A percentile compares a stretch with the other conserved stretches of the same genome.
These are phyloP conservation scores for Danio rerio DNA, from an alignment of 2,113 vertebrate genomes.

Conservation along the genomic window GRCz12tu NC_133178.1:31656501-31657000, in stretches of 20 bases:
- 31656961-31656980: constrained; percentile 45
- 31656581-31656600: neutral
- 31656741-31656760: neutral
- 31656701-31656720: neutral
- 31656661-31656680: neutral
- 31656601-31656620: constrained; percentile 1
- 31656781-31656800: constrained; percentile 34
- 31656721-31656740: neutral
- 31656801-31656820: neutral
- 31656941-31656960: constrained; percentile 50
- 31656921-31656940: constrained; percentile 53
- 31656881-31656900: constrained; percentile 54
- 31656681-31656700: neutral
- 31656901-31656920: constrained; percentile 36
- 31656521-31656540: neutral
- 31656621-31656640: constrained; percentile 33
- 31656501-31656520: neutral
- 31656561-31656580: neutral
- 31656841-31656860: constrained; percentile 77
- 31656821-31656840: constrained; percentile 23
- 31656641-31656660: constrained; percentile 12
- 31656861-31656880: constrained; percentile 81
- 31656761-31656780: neutral
- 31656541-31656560: constrained; percentile 11
- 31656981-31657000: constrained; percentile 49